phyloP scores from a whole-genome alignment of 2,888 invertebrate species.

The Barypeithes pellucidus region DNA sequence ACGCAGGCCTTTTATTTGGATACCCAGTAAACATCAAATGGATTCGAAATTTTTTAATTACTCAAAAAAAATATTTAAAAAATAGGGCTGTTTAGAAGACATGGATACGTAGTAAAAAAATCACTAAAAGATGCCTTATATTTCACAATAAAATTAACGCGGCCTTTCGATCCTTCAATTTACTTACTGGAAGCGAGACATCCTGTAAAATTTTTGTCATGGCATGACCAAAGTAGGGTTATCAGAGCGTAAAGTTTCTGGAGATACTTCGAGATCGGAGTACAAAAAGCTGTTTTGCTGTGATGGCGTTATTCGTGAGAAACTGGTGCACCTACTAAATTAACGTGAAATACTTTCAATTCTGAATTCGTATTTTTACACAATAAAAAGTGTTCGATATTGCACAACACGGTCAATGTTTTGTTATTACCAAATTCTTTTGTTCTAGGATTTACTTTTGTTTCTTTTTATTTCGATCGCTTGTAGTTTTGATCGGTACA shows the following conservation, averaged over 20 bases:
- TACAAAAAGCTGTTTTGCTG: conserved; percentile 43
- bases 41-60: no score
- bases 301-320: conserved; percentile 24
- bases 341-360: conserved; percentile 34
- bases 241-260: conserved; percentile 11
- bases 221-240: not conserved
- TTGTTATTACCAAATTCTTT: conserved; percentile 12
- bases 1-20: no score
- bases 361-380: conserved; percentile 25
- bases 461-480: not conserved
- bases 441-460: not conserved
- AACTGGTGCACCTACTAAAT: not conserved
- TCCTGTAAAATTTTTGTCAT: not conserved
- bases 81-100: no score
- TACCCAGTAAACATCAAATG: no score
- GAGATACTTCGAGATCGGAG: conserved; percentile 9
- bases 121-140: no score
- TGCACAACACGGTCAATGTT: conserved; percentile 20
- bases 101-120: no score
- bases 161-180: no score
- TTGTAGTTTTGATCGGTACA: not conserved
- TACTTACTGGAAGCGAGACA: no score
- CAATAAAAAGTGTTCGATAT: conserved; percentile 21
- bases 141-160: no score
- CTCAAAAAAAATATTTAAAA: no score